These are phyloP conservation scores for Aviceda subcristata DNA, from an alignment of 2,113 vertebrate species.

Conservation along the genomic window DNA sequence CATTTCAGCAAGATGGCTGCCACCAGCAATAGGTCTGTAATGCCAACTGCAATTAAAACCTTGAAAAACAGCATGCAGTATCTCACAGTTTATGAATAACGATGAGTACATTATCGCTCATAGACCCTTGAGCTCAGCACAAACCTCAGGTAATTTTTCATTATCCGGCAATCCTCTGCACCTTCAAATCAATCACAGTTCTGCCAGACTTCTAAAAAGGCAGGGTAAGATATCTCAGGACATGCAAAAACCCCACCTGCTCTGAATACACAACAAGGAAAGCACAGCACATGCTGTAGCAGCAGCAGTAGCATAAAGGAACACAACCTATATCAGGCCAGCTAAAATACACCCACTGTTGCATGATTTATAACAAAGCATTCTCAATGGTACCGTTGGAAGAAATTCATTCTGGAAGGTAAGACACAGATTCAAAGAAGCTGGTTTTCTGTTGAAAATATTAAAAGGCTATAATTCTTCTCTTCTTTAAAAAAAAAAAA, in stretches of 20 bases:
- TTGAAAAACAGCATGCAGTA: background rate
- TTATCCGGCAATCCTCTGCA: background rate
- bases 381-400: background rate
- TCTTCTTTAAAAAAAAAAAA: background rate
- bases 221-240: background rate
- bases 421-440: background rate
- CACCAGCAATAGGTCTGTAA: background rate
- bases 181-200: slow-evolving; percentile 14
- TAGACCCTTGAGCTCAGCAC: background rate
- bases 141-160: slow-evolving; percentile 16
- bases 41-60: slow-evolving; percentile 13
- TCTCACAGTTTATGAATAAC: background rate
- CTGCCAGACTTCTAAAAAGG: background rate
- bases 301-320: background rate
- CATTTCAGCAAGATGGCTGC: background rate
- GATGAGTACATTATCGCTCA: background rate
- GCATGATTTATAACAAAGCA: background rate
- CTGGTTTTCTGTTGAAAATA: background rate
- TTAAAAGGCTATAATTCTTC: background rate
- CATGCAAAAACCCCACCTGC: background rate
- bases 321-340: background rate
- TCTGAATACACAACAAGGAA: background rate
- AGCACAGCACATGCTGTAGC: background rate
- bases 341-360: background rate
- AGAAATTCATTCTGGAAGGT: background rate